Evolutionary conservation across 2,888 invertebrate species (phyloP).

Genomic region (Willowsia nigromaculata): DNA sequence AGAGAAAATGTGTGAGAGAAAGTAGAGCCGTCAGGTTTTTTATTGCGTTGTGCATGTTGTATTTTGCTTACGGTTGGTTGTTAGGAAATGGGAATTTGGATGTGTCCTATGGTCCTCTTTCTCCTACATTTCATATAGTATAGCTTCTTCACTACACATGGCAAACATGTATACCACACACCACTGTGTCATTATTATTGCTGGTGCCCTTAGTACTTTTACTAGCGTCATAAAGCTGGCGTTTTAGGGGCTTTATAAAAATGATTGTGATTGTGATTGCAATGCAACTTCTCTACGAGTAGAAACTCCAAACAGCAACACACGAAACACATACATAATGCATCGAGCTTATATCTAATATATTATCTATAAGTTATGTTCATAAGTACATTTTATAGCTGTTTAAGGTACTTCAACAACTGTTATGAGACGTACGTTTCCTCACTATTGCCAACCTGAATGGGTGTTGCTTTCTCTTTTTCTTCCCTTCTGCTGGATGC

Average conservation of each 20-base stretch:
- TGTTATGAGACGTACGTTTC: constrained; percentile 14
- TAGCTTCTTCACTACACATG: too few species aligned
- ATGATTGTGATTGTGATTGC: constrained; percentile 53
- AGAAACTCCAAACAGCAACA: not conserved
- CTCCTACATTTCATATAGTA: not conserved
- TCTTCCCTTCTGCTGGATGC: not conserved
- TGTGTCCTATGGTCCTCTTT: constrained; percentile 37
- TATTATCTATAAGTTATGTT: not conserved
- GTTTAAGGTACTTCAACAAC: constrained; percentile 10
- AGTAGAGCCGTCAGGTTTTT: constrained; percentile 52
- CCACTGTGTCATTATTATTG: constrained; percentile 50
- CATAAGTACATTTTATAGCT: not conserved
- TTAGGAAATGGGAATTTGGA: constrained; percentile 53
- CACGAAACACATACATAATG: not conserved
- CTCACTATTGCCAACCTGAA: not conserved
- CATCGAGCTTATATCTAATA: not conserved
- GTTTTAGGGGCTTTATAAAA: constrained; percentile 50
- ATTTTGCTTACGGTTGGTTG: constrained; percentile 24
- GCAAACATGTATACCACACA: not conserved
- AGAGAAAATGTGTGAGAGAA: not conserved
- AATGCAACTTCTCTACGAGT: not conserved
- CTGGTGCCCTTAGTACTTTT: constrained; percentile 53
- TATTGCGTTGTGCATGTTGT: constrained; percentile 37
- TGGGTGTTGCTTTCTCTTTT: not conserved
- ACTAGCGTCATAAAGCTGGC: constrained; percentile 47